These are phyloP conservation scores for Echeneis naucrates DNA, from an alignment of 2,797 vertebrate genomes.

Conservation along the genomic window DNA sequence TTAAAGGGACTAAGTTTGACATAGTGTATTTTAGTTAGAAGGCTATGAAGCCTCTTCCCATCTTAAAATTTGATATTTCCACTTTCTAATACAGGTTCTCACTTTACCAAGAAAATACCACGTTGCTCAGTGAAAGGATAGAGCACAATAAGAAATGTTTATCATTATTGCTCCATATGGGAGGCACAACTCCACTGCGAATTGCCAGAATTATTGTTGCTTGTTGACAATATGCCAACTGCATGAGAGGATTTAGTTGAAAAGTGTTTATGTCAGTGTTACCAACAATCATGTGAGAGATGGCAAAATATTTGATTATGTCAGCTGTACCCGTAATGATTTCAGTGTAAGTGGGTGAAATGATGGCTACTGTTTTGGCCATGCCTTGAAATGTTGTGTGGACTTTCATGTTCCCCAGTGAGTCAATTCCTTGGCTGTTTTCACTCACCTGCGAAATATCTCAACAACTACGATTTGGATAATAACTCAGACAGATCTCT, in stretches of 20 bases:
- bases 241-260: slow-evolving; percentile 18
- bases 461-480: background rate
- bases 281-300: slow-evolving; percentile 5
- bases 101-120: background rate
- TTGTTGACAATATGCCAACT: slow-evolving; percentile 27
- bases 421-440: background rate
- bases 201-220: slow-evolving; percentile 1
- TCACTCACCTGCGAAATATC: background rate
- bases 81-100: slow-evolving; percentile 6
- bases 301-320: slow-evolving; percentile 11
- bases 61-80: background rate
- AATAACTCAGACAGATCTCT: too few species aligned
- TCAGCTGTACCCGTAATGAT: slow-evolving; percentile 12
- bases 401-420: background rate
- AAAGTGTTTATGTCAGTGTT: slow-evolving; percentile 14
- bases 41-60: background rate
- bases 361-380: background rate
- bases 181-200: background rate
- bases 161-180: background rate
- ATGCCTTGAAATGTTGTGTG: background rate
- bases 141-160: background rate
- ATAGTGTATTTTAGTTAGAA: slow-evolving; percentile 18
- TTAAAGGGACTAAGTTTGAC: background rate
- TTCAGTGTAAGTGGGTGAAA: background rate
- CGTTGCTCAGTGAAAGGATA: slow-evolving; percentile 23